Evolutionary conservation across 2,113 vertebrate species (phyloP).

Genomic region (Limnothrissa miodon): DNA sequence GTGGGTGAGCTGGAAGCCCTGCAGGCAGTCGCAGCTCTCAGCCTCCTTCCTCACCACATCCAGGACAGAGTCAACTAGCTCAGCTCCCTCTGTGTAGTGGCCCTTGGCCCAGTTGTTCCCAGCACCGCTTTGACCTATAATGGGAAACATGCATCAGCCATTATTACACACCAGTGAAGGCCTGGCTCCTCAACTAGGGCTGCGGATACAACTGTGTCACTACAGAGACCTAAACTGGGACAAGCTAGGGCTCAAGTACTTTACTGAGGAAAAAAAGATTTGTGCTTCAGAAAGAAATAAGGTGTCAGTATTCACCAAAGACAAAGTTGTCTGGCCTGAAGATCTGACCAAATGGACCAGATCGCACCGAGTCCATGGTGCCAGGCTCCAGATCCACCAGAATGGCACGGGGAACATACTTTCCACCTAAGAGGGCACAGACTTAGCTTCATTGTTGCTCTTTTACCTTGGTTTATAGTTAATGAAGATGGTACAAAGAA

Average conservation of each 20-base stretch:
- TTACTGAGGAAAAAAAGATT: neutral
- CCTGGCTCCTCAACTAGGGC: neutral
- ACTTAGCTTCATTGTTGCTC: neutral
- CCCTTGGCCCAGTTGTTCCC: slow-evolving; percentile 82
- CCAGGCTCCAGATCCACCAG: slow-evolving; percentile 95
- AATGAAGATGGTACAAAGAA: neutral
- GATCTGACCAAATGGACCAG: slow-evolving; percentile 75
- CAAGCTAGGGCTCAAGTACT: neutral
- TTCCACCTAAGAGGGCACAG: slow-evolving; percentile 63
- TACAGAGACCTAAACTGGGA: neutral
- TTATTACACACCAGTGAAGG: slow-evolving; percentile 1
- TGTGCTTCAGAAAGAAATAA: neutral
- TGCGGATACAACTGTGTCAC: neutral
- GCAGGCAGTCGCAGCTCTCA: slow-evolving; percentile 76
- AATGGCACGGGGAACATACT: slow-evolving; percentile 82
- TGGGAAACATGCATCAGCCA: slow-evolving; percentile 7
- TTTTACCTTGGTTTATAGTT: neutral
- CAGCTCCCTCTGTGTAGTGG: slow-evolving; percentile 79
- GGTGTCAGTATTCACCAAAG: slow-evolving; percentile 59
- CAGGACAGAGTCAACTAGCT: slow-evolving; percentile 77
- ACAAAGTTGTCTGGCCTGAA: slow-evolving; percentile 79
- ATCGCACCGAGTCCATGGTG: slow-evolving; percentile 94
- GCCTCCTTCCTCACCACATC: slow-evolving; percentile 79
- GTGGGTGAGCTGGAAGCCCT: slow-evolving; percentile 81
- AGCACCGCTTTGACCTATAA: slow-evolving; percentile 75